Conservation (phyloP, 2,888 invertebrate species). For the Syritta pipiens region DNA sequence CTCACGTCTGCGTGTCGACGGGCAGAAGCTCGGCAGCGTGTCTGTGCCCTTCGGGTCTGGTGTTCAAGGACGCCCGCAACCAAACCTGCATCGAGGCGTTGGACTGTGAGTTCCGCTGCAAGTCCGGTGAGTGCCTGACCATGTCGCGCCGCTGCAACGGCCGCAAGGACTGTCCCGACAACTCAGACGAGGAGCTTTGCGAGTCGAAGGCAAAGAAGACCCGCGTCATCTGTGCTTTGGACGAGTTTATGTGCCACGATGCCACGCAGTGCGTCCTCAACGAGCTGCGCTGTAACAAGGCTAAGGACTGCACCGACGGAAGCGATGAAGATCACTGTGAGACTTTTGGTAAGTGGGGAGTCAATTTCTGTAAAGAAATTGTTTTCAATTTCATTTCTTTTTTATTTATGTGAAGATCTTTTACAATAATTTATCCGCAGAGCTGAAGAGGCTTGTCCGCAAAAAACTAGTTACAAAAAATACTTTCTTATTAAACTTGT, state of each 20-base stretch:
- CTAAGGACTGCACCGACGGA: slow-evolving; percentile 81
- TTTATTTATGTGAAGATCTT: too few relatives aligned
- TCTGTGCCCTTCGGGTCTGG: slow-evolving; percentile 85
- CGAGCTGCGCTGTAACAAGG: slow-evolving; percentile 80
- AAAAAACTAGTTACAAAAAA: too few relatives aligned
- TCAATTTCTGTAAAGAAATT: neutral
- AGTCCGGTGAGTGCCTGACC: slow-evolving; percentile 82
- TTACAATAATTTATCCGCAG: too few relatives aligned
- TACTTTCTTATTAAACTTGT: too few relatives aligned
- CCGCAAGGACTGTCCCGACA: slow-evolving; percentile 81
- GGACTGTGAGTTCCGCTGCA: slow-evolving; percentile 81
- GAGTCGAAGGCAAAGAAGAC: slow-evolving; percentile 75
- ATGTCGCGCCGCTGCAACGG: slow-evolving; percentile 81
- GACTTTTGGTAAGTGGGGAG: slow-evolving; percentile 74
- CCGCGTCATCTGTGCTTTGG: slow-evolving; percentile 76
- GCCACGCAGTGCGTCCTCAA: slow-evolving; percentile 80
- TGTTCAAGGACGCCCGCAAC: slow-evolving; percentile 79
- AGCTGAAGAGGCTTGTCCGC: too few relatives aligned
- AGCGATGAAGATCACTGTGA: slow-evolving; percentile 82
- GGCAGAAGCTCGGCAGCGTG: slow-evolving; percentile 78
- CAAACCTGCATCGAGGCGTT: slow-evolving; percentile 81
- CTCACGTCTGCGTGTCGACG: slow-evolving; percentile 85
- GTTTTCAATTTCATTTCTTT: too few relatives aligned
- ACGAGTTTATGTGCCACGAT: slow-evolving; percentile 81
- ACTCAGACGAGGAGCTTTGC: slow-evolving; percentile 81